A percentile compares a stretch with the other conserved stretches of the same genome.
phyloP scores from a whole-genome alignment of 1,140 invertebrate genomes.

The Aphelinus atriplicis region DNA sequence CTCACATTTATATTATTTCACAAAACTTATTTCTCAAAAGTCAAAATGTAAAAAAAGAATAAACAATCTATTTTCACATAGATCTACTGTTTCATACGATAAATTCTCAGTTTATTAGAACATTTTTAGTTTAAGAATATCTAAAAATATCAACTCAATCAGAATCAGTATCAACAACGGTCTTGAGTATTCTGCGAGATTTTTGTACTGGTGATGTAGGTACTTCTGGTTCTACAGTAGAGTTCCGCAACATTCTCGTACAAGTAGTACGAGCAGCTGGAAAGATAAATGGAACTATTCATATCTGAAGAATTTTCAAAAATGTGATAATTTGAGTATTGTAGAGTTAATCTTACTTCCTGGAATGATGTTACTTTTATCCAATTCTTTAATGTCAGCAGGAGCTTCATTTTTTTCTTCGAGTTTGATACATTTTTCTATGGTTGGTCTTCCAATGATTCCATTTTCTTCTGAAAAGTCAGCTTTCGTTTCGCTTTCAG shows the following conservation, averaged over 20 bases:
- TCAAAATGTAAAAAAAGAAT: too few relatives aligned
- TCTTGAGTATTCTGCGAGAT: constrained; percentile 47
- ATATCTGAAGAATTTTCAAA: too few relatives aligned
- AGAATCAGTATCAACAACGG: constrained; percentile 56
- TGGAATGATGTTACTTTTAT: constrained; percentile 51
- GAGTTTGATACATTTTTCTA: constrained; percentile 56
- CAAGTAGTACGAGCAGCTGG: constrained; percentile 57
- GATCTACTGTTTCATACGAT: too few relatives aligned
- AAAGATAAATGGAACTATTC: constrained; percentile 37
- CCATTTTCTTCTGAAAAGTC: constrained; percentile 56
- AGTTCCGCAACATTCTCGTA: constrained; percentile 41
- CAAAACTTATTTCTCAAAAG: too few relatives aligned
- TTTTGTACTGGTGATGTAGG: constrained; percentile 38
- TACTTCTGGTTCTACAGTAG: constrained; percentile 30
- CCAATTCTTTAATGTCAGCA: constrained; percentile 51
- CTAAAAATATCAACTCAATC: too few relatives aligned
- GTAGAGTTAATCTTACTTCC: constrained; percentile 60
- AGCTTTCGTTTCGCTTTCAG: constrained; percentile 35
- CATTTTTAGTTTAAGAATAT: too few relatives aligned
- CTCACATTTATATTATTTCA: too few relatives aligned
- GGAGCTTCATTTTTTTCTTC: constrained; percentile 50
- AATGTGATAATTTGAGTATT: too few relatives aligned
- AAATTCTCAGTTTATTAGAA: too few relatives aligned
- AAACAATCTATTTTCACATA: too few relatives aligned
- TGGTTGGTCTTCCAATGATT: constrained; percentile 50